Conservation (phyloP, 2,797 vertebrate genomes). For the Lacerta viridis region DNA sequence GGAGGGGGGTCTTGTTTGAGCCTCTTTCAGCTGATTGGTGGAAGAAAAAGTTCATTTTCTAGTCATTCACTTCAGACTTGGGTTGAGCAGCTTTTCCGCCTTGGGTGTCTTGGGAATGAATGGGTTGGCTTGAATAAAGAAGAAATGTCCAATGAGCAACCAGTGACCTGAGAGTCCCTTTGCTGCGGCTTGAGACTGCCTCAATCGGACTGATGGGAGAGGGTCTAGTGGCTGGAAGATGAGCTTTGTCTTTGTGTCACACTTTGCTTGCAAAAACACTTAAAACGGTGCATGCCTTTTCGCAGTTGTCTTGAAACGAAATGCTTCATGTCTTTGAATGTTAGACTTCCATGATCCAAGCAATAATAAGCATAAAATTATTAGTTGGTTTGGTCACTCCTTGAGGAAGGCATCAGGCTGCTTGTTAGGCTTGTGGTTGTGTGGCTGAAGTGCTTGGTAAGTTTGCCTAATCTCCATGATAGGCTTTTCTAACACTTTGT, state of each 20-base stretch:
- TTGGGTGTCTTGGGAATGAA: slow-evolving; percentile 67
- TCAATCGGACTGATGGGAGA: slow-evolving; percentile 46
- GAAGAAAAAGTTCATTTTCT: slow-evolving; percentile 50
- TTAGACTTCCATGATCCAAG: slow-evolving; percentile 58
- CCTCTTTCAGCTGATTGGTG: slow-evolving; percentile 51
- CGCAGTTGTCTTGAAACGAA: slow-evolving; percentile 46
- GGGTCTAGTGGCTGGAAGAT: slow-evolving; percentile 67
- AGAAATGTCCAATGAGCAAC: slow-evolving; percentile 15
- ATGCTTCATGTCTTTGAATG: slow-evolving; percentile 49
- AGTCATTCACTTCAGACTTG: slow-evolving; percentile 48
- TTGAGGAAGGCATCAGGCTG: slow-evolving; percentile 38
- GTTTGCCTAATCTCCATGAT: slow-evolving; percentile 43
- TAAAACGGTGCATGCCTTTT: slow-evolving; percentile 65
- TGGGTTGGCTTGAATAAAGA: slow-evolving; percentile 45
- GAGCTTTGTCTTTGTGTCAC: slow-evolving; percentile 63
- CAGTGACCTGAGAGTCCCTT: background rate
- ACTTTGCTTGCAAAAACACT: slow-evolving; percentile 63
- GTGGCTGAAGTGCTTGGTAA: slow-evolving; percentile 51
- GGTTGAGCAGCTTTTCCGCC: slow-evolving; percentile 53
- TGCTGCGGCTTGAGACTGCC: background rate
- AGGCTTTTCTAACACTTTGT: slow-evolving; percentile 25
- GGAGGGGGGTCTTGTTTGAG: slow-evolving; percentile 12
- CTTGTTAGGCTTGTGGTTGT: slow-evolving; percentile 45
- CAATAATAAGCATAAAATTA: slow-evolving; percentile 34
- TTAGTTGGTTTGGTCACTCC: slow-evolving; percentile 45